A percentile compares a stretch with the other conserved stretches of the same genome.
Evolutionary conservation across 2,888 invertebrate genomes (phyloP).

Genomic region (Lasius platythorax): DNA sequence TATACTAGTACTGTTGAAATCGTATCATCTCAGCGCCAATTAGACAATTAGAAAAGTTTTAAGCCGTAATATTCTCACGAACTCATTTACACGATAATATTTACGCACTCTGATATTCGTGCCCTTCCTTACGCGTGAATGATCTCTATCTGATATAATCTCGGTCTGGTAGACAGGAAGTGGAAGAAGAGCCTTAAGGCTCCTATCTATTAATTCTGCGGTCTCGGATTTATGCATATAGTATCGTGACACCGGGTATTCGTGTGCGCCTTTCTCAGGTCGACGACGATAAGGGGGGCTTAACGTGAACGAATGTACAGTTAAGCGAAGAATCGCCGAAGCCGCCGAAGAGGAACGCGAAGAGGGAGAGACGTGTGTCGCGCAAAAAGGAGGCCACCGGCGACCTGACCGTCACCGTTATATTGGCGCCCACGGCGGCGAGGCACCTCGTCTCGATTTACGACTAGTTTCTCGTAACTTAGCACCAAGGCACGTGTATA

Average conservation of each 20-base stretch:
- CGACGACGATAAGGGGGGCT: constrained; percentile 54
- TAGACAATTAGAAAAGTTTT: constrained; percentile 51
- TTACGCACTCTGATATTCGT: not conserved
- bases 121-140: not conserved
- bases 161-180: not conserved
- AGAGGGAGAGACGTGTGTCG: constrained; percentile 58
- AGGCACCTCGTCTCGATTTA: constrained; percentile 78
- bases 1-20: not conserved
- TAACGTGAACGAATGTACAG: constrained; percentile 72
- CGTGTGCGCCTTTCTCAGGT: constrained; percentile 28
- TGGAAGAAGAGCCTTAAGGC: constrained; percentile 18
- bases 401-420: constrained; percentile 84
- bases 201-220: not conserved
- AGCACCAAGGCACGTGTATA: constrained; percentile 63
- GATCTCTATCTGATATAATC: not conserved
- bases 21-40: constrained; percentile 57
- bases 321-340: constrained; percentile 63
- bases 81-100: constrained; percentile 16
- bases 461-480: constrained; percentile 73
- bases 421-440: constrained; percentile 81
- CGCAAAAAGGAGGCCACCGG: constrained; percentile 82
- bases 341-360: constrained; percentile 50
- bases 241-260: constrained; percentile 44
- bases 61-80: constrained; percentile 5
- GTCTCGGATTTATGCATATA: constrained; percentile 30